Evolutionary conservation across 2,113 vertebrate genomes (phyloP), one percentile per base, ranked within the genome.

Genomic region (Lampris megalopsis): DNA sequence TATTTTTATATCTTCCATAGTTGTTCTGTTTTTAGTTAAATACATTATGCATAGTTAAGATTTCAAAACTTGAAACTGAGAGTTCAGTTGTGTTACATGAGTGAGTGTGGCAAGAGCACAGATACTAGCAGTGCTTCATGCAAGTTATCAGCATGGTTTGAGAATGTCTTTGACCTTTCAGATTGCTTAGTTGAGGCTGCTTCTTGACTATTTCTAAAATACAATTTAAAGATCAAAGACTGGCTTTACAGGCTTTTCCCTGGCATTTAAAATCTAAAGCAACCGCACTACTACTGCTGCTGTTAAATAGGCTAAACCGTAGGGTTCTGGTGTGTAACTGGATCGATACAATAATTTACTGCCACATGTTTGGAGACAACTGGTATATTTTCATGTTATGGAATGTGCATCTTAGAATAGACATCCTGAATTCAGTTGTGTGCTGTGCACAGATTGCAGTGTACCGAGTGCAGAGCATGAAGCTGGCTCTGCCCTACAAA

Each of bases 401-500:
- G 49, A 68, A 63, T 62, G 62, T 41, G 42, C 2, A 68, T 73
- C 2, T 69, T 49, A 62, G 64, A 67, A 49, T 2, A 64, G 73
- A 36, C 52, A 56, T 72, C 57, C 11, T 41, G 49, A 38, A 63
- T 65, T 42, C 75, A 78, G 53, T 61, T 77, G 75, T 74, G 68
- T 86, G 57, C 79, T 59, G 68, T 83, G 41, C 80, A 60, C 6
- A 72, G 63, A 50, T 35, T 80, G 64, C 38, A 62, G 74, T 73
- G 73, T 82, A 86, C 36, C 24, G 54, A 65, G 65, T 79, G 82
- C 68, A 63, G 79, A 86, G 92, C 88, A 92, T 92, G 89, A 71
- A 41, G 47, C 57, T 79, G 41, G 59, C 13, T 64, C 56, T 62
- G 63, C 69, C 61, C 36, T 37, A 67, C 36, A 57, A 79, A 67